Base-by-base conservation (phyloP, 2,113 vertebrate species). In the Elgaria multicarinata region DNA sequence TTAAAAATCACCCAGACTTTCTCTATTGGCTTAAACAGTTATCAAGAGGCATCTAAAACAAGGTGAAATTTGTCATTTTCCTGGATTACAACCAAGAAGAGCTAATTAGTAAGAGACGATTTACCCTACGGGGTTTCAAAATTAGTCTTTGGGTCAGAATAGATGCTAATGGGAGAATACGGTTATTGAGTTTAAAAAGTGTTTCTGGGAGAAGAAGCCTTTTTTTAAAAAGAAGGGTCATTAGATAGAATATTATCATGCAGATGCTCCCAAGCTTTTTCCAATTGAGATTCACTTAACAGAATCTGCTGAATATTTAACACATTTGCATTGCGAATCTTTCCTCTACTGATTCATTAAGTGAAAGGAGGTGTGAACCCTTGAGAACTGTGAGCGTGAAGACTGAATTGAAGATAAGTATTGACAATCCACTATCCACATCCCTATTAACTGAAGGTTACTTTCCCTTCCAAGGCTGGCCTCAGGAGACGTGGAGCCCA, bases 51-150 rank as follows among this genome's bases (percentile, higher is more conserved):
- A 55, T 94, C 87, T 95, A 95, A 96, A 96, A 94, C 87, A 97
- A 96, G 90, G 94, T 97, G 93, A 96, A 96, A 96, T 96, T 96
- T 96, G 95, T 96, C 94, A 95, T 96, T 96, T 96, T 90, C 94
- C 69, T 97, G 95, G 94, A 93, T 87, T 94, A 92, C 44, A 94
- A 95, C 93, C 89, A 94, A 95, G 89, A 93, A 96, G 94, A 96
- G 93, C 92, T 97, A 97, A 97, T 97, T 97, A 97, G 91, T 66
- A 95, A 89, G 88, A 95, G 93, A 95, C 92, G 83, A 95, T 97
- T 95, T 96, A 88, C 94, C 87, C 87, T 89, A 87, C 46, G 94
- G 92, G 18, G 88, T 85, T 95, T 67, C 80, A 92, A 94, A 96
- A 96, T 95, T 94, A 93, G 93, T 95, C 95, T 96, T 97, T 92